phyloP scores from a whole-genome alignment of 2,888 invertebrate genomes.

The Eupithecia subfuscata region DNA sequence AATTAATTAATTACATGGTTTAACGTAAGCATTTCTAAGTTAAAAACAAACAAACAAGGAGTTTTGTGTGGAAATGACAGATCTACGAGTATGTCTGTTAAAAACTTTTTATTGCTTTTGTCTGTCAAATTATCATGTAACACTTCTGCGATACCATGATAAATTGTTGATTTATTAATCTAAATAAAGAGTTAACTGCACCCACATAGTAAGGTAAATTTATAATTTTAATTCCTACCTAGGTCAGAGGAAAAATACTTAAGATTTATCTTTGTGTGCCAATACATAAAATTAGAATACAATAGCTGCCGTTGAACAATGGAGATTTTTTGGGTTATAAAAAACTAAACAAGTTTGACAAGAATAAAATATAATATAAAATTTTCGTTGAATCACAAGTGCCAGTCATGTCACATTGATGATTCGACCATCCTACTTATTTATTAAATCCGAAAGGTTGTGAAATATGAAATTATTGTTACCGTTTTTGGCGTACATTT shows the following conservation, averaged over 20 bases:
- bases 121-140: neutral
- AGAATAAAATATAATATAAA: neutral
- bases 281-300: conserved; percentile 1
- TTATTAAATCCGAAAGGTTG: no score
- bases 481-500: no score
- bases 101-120: neutral
- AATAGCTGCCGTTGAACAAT: conserved; percentile 4
- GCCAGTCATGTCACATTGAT: neutral
- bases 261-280: neutral
- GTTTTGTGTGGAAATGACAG: neutral
- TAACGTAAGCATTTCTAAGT: neutral
- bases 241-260: neutral
- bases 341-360: neutral
- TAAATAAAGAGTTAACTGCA: neutral
- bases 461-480: no score
- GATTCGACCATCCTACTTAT: no score
- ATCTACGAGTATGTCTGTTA: neutral
- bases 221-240: neutral
- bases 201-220: neutral
- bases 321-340: neutral
- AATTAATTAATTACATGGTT: conserved; percentile 6
- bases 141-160: neutral
- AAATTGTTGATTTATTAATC: no score
- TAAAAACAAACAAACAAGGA: neutral
- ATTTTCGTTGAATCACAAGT: neutral